Evolutionary conservation across 2,888 invertebrate species (phyloP), one percentile per base, ranked within the genome.

Genomic region (Horisme vitalbata): DNA sequence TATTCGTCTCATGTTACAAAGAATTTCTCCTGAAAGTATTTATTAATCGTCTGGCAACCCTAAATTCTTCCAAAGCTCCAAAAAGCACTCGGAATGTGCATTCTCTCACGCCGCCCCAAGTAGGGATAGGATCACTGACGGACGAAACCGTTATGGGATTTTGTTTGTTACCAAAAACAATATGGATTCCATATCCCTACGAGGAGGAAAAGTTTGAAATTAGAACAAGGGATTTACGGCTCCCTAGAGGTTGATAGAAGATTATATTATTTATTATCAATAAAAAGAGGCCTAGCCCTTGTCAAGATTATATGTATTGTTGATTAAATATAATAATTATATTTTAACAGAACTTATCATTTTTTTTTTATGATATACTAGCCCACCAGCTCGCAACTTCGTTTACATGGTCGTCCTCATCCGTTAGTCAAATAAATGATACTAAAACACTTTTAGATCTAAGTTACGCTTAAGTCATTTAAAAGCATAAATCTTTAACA

Each of bases 71-170:
- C 12, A 34, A 43, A 37, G 30, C 23, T 39, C 39, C 53, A 62
- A 70, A 59, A 66, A 57, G 50, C 52, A 47, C 50, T 61, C 60
- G 44, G 68, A 82, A 83, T 80, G 81, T 61, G 76, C 80, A 72
- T 81, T 75, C 82, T 71, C 53, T 80, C 86, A 86, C 85, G 83
- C 79, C 68, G 44, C 36, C 21, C 32, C 37, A 32, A 48, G 33
- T 44, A 43, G 45, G 43, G 48, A 54, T 50, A 45, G 36, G 38
- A 43, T 32, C 39, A 34, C 34, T 37, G 43, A 46, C 46, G 48
- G 36, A 37, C 26, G 49, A 45, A 54, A 53, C 37, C 43, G 49
- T 44, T 51, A 45, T n/a, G 41, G 45, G 52, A 46, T 51, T 51
- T 34, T 44, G 55, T 55, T 57, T 55, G 52, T 49, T 39, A 52